phyloP scores from a whole-genome alignment of 2,797 vertebrate species.

The Lerista edwardsae region DNA sequence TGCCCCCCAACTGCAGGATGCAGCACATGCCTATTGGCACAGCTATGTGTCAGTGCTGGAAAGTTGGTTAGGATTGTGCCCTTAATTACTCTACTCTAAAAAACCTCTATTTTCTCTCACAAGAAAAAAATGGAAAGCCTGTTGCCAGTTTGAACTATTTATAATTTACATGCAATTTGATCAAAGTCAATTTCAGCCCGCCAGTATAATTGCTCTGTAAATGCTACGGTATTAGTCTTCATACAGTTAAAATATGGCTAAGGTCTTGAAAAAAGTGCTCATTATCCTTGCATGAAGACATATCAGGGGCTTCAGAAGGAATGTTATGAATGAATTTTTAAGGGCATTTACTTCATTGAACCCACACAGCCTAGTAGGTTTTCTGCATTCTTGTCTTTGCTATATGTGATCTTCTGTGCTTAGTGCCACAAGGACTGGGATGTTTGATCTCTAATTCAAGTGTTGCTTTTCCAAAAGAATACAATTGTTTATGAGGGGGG shows the following conservation, averaged over 20 bases:
- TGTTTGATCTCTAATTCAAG: conserved; percentile 2
- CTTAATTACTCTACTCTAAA: too few relatives aligned
- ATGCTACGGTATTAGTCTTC: accelerated
- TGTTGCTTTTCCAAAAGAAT: background rate
- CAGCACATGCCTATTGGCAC: too few relatives aligned
- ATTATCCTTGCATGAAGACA: background rate
- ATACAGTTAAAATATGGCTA: background rate
- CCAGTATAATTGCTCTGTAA: conserved; percentile 1
- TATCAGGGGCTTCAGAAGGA: conserved; percentile 12
- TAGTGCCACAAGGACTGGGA: background rate
- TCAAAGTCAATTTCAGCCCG: background rate
- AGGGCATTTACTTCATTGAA: background rate
- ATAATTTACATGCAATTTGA: conserved; percentile 9
- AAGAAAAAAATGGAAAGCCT: background rate
- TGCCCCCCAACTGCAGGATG: too few relatives aligned
- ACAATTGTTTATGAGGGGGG: background rate
- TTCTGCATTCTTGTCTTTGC: background rate
- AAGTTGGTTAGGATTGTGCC: too few relatives aligned
- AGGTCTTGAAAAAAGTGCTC: background rate
- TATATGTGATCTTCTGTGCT: background rate
- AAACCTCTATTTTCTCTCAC: background rate
- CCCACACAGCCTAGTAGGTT: conserved; percentile 1
- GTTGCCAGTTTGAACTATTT: conserved; percentile 8
- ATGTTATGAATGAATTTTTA: background rate
- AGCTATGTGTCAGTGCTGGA: too few relatives aligned